phyloP scores from a whole-genome alignment of 2,888 invertebrate species.

The Diaprepes abbreviatus region DNA sequence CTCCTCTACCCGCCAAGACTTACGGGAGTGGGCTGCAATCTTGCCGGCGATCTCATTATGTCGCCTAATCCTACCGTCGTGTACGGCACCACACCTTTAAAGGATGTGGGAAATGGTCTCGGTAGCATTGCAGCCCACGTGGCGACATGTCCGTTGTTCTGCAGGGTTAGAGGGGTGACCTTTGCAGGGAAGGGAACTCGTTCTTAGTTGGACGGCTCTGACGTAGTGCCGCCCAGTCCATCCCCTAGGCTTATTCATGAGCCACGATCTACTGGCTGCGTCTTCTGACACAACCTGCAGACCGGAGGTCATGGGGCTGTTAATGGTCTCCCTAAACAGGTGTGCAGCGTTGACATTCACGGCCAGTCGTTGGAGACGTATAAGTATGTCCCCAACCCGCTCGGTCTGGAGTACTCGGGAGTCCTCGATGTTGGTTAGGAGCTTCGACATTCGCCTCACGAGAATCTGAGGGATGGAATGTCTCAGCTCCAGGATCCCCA shows the following conservation, averaged over 20 bases:
- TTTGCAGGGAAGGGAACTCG: slow-evolving; percentile 51
- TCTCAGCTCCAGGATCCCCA: slow-evolving; percentile 32
- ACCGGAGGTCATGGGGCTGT: slow-evolving; percentile 23
- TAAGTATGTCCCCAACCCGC: too few relatives aligned
- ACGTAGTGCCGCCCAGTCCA: slow-evolving; percentile 56
- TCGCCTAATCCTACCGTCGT: slow-evolving; percentile 42
- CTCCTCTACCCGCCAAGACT: slow-evolving; percentile 41
- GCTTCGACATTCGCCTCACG: slow-evolving; percentile 33
- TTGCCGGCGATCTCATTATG: slow-evolving; percentile 50
- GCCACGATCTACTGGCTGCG: slow-evolving; percentile 34
- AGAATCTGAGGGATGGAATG: slow-evolving; percentile 41
- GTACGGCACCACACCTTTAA: slow-evolving; percentile 51
- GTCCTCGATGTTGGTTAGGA: slow-evolving; percentile 32
- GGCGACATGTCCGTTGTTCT: slow-evolving; percentile 43
- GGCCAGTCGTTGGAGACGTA: too few relatives aligned
- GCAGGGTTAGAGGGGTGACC: slow-evolving; percentile 53
- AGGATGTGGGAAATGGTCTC: slow-evolving; percentile 55
- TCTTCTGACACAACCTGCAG: slow-evolving; percentile 44
- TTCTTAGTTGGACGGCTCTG: slow-evolving; percentile 52
- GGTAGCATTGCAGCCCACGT: slow-evolving; percentile 50
- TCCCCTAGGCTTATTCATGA: slow-evolving; percentile 38
- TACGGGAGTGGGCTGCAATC: slow-evolving; percentile 26
- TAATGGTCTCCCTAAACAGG: too few relatives aligned
- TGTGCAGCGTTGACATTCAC: too few relatives aligned
- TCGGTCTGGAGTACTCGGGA: too few relatives aligned